Evolutionary conservation across 2,113 vertebrate genomes (phyloP).

Genomic region (Gobiocypris rarus): DNA sequence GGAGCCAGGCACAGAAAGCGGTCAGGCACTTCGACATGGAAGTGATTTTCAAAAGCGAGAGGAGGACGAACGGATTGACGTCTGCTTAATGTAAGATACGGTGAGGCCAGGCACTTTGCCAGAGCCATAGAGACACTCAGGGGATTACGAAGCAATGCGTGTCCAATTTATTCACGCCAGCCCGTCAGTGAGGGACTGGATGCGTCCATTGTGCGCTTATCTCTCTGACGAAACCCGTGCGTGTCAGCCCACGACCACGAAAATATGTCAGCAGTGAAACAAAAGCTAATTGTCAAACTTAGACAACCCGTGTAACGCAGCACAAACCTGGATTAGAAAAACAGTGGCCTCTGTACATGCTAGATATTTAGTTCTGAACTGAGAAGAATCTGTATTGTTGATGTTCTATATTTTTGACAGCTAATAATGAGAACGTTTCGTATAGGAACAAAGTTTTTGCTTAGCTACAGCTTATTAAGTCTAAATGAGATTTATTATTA

Average conservation of each 20-base stretch:
- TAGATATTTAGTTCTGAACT: slow-evolving; percentile 1
- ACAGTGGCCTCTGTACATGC: slow-evolving; percentile 10
- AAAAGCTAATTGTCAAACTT: slow-evolving; percentile 50
- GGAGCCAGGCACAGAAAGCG: slow-evolving; percentile 49
- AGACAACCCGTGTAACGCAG: slow-evolving; percentile 28
- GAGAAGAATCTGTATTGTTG: not conserved
- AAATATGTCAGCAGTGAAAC: slow-evolving; percentile 45
- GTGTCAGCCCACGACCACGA: slow-evolving; percentile 52
- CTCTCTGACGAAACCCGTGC: slow-evolving; percentile 48
- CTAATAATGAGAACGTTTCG: not conserved
- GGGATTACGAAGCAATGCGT: slow-evolving; percentile 68
- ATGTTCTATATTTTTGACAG: slow-evolving; percentile 1
- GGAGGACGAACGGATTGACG: slow-evolving; percentile 58
- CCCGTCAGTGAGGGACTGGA: slow-evolving; percentile 56
- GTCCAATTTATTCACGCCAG: slow-evolving; percentile 65
- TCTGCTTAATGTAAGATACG: slow-evolving; percentile 64
- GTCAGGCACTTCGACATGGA: slow-evolving; percentile 57
- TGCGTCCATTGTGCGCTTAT: slow-evolving; percentile 57
- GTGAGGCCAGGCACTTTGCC: slow-evolving; percentile 59
- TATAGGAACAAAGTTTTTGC: not conserved
- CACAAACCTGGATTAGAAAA: slow-evolving; percentile 25
- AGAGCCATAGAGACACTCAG: slow-evolving; percentile 58
- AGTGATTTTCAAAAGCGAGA: slow-evolving; percentile 63
- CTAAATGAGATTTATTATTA: not conserved
- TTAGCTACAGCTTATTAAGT: not conserved